Evolutionary conservation across 2,797 vertebrate species (phyloP).

Genomic region (Pogoniulus pusillus): DNA sequence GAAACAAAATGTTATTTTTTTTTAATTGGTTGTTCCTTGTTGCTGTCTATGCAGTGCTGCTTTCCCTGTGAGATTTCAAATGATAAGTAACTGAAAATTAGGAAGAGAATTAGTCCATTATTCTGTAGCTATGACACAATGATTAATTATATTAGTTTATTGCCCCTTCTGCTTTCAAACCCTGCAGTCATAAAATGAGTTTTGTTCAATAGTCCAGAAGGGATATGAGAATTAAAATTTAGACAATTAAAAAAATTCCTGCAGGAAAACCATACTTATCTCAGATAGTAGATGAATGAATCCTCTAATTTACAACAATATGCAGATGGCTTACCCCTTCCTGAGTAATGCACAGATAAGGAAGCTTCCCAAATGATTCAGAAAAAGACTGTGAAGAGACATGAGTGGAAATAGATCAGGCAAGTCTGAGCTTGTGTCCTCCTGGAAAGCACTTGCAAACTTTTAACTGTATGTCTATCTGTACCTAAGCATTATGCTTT

Average conservation of each 20-base stretch:
- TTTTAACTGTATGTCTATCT: neutral
- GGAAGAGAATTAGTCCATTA: slow-evolving; percentile 61
- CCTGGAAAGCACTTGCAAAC: neutral
- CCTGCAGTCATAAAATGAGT: slow-evolving; percentile 63
- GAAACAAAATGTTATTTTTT: slow-evolving; percentile 18
- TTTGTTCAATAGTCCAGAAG: slow-evolving; percentile 60
- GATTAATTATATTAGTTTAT: slow-evolving; percentile 69
- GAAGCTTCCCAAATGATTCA: slow-evolving; percentile 11
- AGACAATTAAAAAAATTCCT: slow-evolving; percentile 59
- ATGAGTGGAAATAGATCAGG: neutral
- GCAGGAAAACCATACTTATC: slow-evolving; percentile 51
- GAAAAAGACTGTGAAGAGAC: neutral
- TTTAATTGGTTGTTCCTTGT: slow-evolving; percentile 24
- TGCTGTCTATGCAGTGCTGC: slow-evolving; percentile 13
- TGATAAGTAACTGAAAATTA: slow-evolving; percentile 67
- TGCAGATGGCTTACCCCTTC: slow-evolving; percentile 14
- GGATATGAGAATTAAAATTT: slow-evolving; percentile 66
- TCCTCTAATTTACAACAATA: slow-evolving; percentile 26
- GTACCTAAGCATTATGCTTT: neutral
- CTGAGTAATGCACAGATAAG: neutral
- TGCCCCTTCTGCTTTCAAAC: slow-evolving; percentile 62
- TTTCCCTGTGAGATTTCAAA: slow-evolving; percentile 59
- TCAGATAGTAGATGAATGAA: slow-evolving; percentile 42
- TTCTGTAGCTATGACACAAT: slow-evolving; percentile 61
- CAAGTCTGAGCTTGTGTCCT: neutral